Evolutionary conservation across 2,113 vertebrate genomes (phyloP).

Genomic region (Vombatus ursinus): DNA sequence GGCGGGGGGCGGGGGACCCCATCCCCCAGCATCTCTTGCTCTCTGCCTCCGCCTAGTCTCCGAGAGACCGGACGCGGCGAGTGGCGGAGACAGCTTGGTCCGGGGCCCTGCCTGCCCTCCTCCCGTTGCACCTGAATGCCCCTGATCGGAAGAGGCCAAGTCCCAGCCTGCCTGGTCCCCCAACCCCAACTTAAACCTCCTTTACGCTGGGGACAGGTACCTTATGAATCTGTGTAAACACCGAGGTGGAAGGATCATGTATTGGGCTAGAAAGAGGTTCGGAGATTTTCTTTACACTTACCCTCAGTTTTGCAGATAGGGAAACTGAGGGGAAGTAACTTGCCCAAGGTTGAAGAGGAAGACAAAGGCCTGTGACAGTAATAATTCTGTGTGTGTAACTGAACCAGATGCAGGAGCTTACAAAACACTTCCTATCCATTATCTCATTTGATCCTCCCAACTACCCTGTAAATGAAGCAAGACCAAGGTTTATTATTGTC

Average conservation of each 20-base stretch:
- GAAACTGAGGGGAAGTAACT: background rate
- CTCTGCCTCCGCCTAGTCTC: background rate
- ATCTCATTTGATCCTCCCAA: background rate
- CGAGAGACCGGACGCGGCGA: background rate
- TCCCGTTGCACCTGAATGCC: background rate
- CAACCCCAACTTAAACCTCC: background rate
- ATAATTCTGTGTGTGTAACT: background rate
- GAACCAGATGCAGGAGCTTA: background rate
- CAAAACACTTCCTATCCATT: background rate
- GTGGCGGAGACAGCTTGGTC: background rate
- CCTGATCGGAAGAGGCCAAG: background rate
- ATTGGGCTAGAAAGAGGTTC: background rate
- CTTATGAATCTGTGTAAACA: background rate
- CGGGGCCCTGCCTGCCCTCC: background rate
- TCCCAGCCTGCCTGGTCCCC: background rate
- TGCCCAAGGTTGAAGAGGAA: background rate
- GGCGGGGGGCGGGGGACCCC: background rate
- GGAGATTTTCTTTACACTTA: background rate
- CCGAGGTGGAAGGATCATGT: background rate
- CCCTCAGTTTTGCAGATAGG: background rate
- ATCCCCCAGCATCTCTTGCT: background rate
- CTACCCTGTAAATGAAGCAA: background rate
- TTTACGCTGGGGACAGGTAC: background rate
- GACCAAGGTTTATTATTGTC: background rate
- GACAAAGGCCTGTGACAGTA: background rate